Base-by-base conservation (phyloP, 2,113 vertebrate genomes). In the Tenrec ecaudatus region DNA sequence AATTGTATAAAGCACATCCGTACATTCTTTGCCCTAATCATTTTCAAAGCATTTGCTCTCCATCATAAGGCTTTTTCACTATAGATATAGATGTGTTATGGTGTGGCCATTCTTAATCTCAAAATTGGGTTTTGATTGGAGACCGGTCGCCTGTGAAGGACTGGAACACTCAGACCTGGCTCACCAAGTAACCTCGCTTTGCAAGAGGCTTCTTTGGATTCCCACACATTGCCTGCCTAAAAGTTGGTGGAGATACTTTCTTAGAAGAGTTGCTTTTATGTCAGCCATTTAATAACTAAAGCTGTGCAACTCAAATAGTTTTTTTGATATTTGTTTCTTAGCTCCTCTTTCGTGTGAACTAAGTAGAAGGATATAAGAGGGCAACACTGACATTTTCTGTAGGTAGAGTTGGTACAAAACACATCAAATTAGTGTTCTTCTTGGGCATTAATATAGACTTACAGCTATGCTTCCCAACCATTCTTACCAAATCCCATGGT, bases 61-160 rank as follows among this genome's bases (percentile, higher is more conserved):
- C n/a, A n/a, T n/a, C n/a, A n/a, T n/a, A 60, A 88, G 29, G 73
- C 12, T 29, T n/a, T 43, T n/a, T 43, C 68, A 29, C 9, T 83
- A 19, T 38, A 68, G 14, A 40, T 83, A 19, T 38, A 68, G 14
- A 40, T 91, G 31, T 8, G 4, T 75, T 75, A 94, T 58, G 62
- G 47, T 79, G 95, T 47, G 62, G 47, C 19, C 0, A 82, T 93
- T 60, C 33, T 81, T 58, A 20, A 71, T 60, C 43, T 90, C 60
- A 53, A 27, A 62, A 25, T 77, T 75, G 92, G 80, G 33, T 62
- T 88, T 86, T 89, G 73, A 91, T 82, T 86, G 92, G 90, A 93
- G 40, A 82, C 58, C 71, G 88, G 31, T 7, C 1, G 7, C 62
- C 16, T 83, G 47, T 53, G 38, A 94, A 94, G 33, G 40, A 43